Conservation (phyloP, 2,113 vertebrate genomes). For the Leucoraja erinaceus region DNA sequence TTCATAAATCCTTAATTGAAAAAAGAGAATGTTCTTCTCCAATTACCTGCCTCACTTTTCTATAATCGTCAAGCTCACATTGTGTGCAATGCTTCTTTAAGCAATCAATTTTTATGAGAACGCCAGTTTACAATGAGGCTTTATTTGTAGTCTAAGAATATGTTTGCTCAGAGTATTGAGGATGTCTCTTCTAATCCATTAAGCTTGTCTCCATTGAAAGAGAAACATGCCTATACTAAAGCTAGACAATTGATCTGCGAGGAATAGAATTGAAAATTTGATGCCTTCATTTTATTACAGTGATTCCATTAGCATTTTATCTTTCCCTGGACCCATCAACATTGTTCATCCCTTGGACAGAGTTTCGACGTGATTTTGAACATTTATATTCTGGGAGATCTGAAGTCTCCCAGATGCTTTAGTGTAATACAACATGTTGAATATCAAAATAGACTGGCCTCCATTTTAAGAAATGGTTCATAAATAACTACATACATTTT, state of each 20-base stretch:
- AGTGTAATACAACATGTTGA: not conserved
- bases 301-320: conserved; percentile 19
- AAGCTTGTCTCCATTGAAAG: not conserved
- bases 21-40: not conserved
- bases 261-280: not conserved
- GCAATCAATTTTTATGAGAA: conserved; percentile 18
- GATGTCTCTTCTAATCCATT: not conserved
- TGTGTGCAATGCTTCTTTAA: not conserved
- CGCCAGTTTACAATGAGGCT: not conserved
- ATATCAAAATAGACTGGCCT: not conserved
- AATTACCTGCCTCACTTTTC: not conserved
- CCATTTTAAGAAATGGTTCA: not conserved
- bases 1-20: not conserved
- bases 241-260: not conserved
- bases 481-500: not conserved
- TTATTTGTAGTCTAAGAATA: not conserved
- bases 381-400: not conserved
- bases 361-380: not conserved
- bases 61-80: not conserved
- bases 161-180: not conserved
- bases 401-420: not conserved
- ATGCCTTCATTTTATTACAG: not conserved
- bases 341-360: not conserved
- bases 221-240: not conserved
- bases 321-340: not conserved